These are phyloP conservation scores for Calameuta filiformis DNA, from an alignment of 2,888 invertebrate species.

Conservation along the genomic window DNA sequence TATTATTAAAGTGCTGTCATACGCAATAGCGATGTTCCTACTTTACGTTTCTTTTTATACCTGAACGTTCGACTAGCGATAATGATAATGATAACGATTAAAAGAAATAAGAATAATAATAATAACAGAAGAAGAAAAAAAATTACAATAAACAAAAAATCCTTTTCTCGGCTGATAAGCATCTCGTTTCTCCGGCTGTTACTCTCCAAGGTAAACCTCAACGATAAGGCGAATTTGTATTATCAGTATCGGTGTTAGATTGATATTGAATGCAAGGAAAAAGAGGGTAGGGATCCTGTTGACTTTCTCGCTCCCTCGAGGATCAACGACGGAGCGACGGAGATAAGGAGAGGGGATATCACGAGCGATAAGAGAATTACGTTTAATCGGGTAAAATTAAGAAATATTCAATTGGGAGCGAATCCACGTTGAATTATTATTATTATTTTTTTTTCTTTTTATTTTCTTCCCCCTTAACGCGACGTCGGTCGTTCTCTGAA, in stretches of 20 bases:
- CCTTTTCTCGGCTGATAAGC: constrained; percentile 43
- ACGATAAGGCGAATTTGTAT: neutral
- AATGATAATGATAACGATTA: neutral
- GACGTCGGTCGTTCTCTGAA: too few relatives aligned
- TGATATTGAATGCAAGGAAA: neutral
- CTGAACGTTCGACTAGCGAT: constrained; percentile 30
- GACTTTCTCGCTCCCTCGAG: neutral
- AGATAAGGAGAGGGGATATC: neutral
- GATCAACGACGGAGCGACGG: neutral
- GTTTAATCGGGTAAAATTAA: neutral
- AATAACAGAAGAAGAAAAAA: too few relatives aligned
- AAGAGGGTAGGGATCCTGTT: neutral
- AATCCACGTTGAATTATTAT: neutral
- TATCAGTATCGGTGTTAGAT: neutral
- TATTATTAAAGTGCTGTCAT: constrained; percentile 48
- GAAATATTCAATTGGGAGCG: neutral
- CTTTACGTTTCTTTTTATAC: constrained; percentile 50
- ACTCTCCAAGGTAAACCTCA: neutral
- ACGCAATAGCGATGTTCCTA: constrained; percentile 57
- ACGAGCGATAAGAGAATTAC: neutral
- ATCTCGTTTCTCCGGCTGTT: constrained; percentile 1
- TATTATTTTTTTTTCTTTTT: too few relatives aligned
- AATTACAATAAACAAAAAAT: constrained; percentile 42
- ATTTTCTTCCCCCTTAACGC: too few relatives aligned
- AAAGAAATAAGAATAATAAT: neutral